Percentiles rank a stretch among this genome's conserved stretches.
These are phyloP conservation scores for Scartelaos histophorus DNA, from an alignment of 2,113 vertebrate genomes.

Conservation along the genomic window DNA sequence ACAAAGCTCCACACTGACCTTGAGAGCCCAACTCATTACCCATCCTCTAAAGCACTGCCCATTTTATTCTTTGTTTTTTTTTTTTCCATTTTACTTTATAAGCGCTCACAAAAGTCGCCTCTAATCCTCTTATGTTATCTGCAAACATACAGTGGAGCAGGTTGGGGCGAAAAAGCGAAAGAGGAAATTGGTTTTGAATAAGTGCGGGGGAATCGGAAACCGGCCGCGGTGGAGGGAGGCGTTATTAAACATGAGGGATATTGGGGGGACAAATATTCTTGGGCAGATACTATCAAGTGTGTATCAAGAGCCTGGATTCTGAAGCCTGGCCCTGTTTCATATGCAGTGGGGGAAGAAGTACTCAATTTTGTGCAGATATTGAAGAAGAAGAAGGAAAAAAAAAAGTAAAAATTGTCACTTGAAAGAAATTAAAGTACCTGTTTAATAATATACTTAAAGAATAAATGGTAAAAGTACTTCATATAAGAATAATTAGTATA, in stretches of 20 bases:
- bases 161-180: constrained; percentile 15
- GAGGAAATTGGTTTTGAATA: constrained; percentile 11
- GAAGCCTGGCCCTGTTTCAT: no score
- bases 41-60: constrained; percentile 10
- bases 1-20: constrained; percentile 33
- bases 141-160: not conserved
- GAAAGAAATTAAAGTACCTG: no score
- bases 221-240: constrained; percentile 1
- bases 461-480: no score
- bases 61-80: constrained; percentile 6
- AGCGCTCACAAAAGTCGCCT: not conserved
- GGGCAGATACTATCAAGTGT: constrained; percentile 70
- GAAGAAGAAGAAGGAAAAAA: no score
- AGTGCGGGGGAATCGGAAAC: constrained; percentile 14
- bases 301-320: constrained; percentile 16
- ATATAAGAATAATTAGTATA: no score
- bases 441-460: no score
- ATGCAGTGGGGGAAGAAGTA: no score
- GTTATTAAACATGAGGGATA: constrained; percentile 50
- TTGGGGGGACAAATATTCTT: constrained; percentile 69
- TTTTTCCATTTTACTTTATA: constrained; percentile 2
- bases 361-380: no score
- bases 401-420: no score
- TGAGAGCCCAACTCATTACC: constrained; percentile 26
- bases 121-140: constrained; percentile 20